Base-by-base conservation (phyloP, 1,140 invertebrate species). In the Ips typographus region DNA sequence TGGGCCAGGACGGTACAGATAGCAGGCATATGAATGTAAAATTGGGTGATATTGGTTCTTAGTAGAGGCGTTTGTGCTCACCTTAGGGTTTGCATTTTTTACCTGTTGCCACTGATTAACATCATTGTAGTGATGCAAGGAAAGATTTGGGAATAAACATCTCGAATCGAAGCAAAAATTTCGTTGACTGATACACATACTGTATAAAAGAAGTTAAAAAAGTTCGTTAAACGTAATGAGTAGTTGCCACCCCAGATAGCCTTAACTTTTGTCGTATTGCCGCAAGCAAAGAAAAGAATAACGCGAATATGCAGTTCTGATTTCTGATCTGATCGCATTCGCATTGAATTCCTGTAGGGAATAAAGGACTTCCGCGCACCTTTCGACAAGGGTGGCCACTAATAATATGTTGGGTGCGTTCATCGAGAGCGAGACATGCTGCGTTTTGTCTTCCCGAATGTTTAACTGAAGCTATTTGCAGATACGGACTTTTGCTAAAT, bases 161-260 rank as follows among this genome's bases (percentile, higher is more conserved):
- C 37, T 36, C n/a, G 37, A 55, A 55, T 36, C 8, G 37, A 55
- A 55, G n/a, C 37, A 38, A 55, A 62, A 4, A 56, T 55, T 63
- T 63, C 63, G n/a, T n/a, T n/a, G n/a, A n/a, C n/a, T n/a, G 63
- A 56, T 65, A 56, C 55, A 65, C 39, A 65, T 65, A 37, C 40
- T n/a, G 40, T 57, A 62, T 41, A 63, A 64, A 62, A 63, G 68
- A 71, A 71, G 69, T 71, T 71, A 66, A 71, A 70, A n/a, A 71
- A 71, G 69, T 71, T 71, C 69, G 69, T 71, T 71, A 71, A 59
- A 65, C 61, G 61, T 71, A 71, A 71, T 71, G 69, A 71, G 69
- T 71, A 62, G 69, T 71, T 71, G 39, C 57, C 58, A 66, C 69
- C 69, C 69, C 69, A 71, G 69, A 71, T 63, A 62, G 69, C 64